Evolutionary conservation across 2,888 invertebrate species (phyloP).

Genomic region (Coremacera marginata): DNA sequence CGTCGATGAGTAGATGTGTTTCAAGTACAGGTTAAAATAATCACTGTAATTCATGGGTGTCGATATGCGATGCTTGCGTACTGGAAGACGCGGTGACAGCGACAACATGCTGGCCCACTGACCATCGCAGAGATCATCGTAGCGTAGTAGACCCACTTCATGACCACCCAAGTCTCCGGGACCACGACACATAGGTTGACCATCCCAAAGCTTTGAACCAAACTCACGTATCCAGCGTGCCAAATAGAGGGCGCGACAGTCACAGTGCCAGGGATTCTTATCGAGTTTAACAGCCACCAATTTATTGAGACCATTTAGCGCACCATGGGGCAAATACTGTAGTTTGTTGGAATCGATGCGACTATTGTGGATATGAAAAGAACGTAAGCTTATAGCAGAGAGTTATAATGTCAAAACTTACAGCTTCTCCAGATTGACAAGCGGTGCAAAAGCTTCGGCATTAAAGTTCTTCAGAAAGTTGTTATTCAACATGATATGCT

Average conservation of each 20-base stretch:
- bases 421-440: slow-evolving; percentile 70
- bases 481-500: slow-evolving; percentile 74
- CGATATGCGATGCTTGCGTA: slow-evolving; percentile 66
- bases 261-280: slow-evolving; percentile 77
- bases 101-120: slow-evolving; percentile 80
- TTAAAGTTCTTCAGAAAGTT: slow-evolving; percentile 72
- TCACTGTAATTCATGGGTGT: slow-evolving; percentile 68
- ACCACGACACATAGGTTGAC: slow-evolving; percentile 71
- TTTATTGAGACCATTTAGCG: slow-evolving; percentile 72
- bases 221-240: slow-evolving; percentile 73
- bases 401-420: slow-evolving; percentile 60
- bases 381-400: neutral
- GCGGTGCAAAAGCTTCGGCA: slow-evolving; percentile 67
- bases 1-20: slow-evolving; percentile 63
- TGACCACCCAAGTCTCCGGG: slow-evolving; percentile 72
- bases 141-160: slow-evolving; percentile 71
- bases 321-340: slow-evolving; percentile 74
- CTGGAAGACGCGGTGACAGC: slow-evolving; percentile 66
- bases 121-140: slow-evolving; percentile 78
- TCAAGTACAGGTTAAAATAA: slow-evolving; percentile 67
- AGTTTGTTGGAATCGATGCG: slow-evolving; percentile 76
- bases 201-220: slow-evolving; percentile 71
- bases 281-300: slow-evolving; percentile 74
- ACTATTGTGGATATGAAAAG: slow-evolving; percentile 58
- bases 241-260: slow-evolving; percentile 76